Evolutionary conservation across 2,888 invertebrate species (phyloP).

Genomic region (Taenaris catops): DNA sequence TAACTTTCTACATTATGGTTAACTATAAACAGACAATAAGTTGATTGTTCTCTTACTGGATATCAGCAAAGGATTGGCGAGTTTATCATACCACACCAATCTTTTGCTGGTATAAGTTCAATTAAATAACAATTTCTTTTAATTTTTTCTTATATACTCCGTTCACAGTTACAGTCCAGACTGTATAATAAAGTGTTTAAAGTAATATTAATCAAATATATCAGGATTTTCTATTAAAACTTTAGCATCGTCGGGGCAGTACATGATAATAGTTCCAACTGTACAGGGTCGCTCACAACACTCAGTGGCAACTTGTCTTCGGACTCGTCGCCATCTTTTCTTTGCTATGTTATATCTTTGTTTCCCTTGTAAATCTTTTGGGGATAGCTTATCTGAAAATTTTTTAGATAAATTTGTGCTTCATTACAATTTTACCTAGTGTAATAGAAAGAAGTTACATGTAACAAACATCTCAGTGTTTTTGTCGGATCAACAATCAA

Average conservation of each 20-base stretch:
- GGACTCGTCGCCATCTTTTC: constrained; percentile 43
- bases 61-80: background rate
- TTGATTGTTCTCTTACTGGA: constrained; percentile 22
- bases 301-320: constrained; percentile 54
- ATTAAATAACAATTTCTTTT: too few relatives aligned
- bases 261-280: constrained; percentile 51
- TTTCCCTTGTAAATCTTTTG: constrained; percentile 41
- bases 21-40: constrained; percentile 6
- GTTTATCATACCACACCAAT: background rate
- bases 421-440: too few relatives aligned
- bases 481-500: too few relatives aligned
- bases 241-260: constrained; percentile 53
- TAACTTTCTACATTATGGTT: background rate
- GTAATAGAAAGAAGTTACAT: too few relatives aligned
- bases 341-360: constrained; percentile 35
- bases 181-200: too few relatives aligned
- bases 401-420: too few relatives aligned
- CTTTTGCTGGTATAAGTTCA: background rate
- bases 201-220: constrained; percentile 45
- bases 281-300: constrained; percentile 57
- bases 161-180: too few relatives aligned
- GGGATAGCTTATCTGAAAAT: constrained; percentile 55
- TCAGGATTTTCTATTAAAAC: constrained; percentile 49
- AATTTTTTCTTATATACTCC: too few relatives aligned
- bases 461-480: too few relatives aligned